Evolutionary conservation across 1,140 invertebrate genomes (phyloP).

Genomic region (Lepidostoma basale): DNA sequence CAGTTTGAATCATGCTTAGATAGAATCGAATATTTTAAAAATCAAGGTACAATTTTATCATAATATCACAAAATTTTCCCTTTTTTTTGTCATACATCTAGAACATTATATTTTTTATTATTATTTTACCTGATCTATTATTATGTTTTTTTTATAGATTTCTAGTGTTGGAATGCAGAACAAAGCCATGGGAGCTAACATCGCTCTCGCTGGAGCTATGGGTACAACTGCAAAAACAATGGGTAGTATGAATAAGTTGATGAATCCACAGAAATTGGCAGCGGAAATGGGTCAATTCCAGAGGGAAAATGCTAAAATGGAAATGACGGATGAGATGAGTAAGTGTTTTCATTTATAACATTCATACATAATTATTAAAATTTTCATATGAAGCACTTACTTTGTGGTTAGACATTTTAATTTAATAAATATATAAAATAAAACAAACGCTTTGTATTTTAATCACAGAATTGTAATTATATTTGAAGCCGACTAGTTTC

Average conservation of each 20-base stretch:
- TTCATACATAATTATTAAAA: too few species aligned
- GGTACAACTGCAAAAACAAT: conserved; percentile 86
- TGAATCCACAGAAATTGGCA: conserved; percentile 84
- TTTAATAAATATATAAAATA: too few species aligned
- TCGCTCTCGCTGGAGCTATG: conserved; percentile 86
- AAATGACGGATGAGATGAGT: conserved; percentile 96
- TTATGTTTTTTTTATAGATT: conserved; percentile 72
- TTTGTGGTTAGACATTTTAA: too few species aligned
- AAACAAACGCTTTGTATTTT: too few species aligned
- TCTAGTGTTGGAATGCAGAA: conserved; percentile 80
- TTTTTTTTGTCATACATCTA: too few species aligned
- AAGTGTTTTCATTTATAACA: conserved; percentile 56
- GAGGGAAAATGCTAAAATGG: conserved; percentile 84
- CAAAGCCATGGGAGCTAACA: conserved; percentile 87
- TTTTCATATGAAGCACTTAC: too few species aligned
- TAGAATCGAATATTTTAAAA: too few species aligned
- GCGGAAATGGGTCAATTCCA: conserved; percentile 83
- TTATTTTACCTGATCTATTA: too few species aligned
- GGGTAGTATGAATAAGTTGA: conserved; percentile 84
- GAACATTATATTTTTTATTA: too few species aligned
- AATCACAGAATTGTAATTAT: background rate
- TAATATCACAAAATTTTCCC: too few species aligned
- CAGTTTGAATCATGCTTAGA: too few species aligned
- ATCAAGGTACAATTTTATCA: background rate
- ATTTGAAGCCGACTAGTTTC: background rate